phyloP scores from a whole-genome alignment of 2,797 vertebrate species.

The Luscinia luscinia region DNA sequence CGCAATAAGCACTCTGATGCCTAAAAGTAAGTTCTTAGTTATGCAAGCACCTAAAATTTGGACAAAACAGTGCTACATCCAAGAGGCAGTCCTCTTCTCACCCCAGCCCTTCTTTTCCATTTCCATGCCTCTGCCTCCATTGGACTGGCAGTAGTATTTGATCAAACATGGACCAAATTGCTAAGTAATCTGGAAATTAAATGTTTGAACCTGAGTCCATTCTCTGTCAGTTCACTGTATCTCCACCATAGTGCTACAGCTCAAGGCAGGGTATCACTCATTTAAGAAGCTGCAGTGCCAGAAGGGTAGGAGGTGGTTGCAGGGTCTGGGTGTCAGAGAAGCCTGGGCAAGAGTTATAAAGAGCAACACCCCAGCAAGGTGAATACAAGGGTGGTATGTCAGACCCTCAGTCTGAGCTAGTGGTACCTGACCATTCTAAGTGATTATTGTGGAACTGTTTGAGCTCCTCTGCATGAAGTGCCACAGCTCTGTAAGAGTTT shows the following conservation, averaged over 20 bases:
- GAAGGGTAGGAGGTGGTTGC: not conserved
- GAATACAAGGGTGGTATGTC: not conserved
- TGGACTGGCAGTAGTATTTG: not conserved
- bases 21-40: not conserved
- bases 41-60: not conserved
- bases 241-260: not conserved
- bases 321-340: not conserved
- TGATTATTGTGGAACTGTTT: not conserved
- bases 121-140: not conserved
- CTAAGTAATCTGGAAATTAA: not conserved
- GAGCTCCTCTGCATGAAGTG: not conserved
- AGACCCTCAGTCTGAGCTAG: not conserved
- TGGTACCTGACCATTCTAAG: not conserved
- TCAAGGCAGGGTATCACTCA: not conserved
- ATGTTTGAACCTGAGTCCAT: not conserved
- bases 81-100: not conserved
- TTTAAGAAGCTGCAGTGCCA: not conserved
- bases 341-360: not conserved
- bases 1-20: not conserved
- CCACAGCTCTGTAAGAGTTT: not conserved
- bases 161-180: not conserved
- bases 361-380: fast-evolving
- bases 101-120: not conserved
- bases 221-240: not conserved
- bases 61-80: not conserved